Conservation (phyloP, 92 coral and sea anemone genomes). For the Isaurus tuberculatus region DNA sequence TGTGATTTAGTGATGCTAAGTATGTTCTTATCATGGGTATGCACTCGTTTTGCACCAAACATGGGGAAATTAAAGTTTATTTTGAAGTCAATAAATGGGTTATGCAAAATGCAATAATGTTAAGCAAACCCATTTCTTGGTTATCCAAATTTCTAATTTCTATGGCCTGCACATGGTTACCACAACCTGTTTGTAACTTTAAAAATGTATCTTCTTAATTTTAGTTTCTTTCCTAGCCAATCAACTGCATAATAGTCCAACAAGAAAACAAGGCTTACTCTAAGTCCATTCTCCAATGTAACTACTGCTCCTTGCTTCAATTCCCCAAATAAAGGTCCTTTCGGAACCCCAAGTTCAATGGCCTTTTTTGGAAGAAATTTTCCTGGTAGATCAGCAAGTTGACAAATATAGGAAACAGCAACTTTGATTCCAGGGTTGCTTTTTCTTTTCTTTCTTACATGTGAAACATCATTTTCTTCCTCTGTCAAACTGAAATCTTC, state of each 20-base stretch:
- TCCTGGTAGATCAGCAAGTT: constrained; percentile 84
- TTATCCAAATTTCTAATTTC: too few species aligned
- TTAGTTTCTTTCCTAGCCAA: too few species aligned
- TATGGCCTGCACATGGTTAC: too few species aligned
- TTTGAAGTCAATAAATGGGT: too few species aligned
- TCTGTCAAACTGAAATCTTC: background rate
- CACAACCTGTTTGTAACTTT: too few species aligned
- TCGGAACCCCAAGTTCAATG: constrained; percentile 85
- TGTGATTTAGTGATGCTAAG: too few species aligned
- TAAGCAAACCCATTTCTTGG: too few species aligned
- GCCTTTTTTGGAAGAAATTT: constrained; percentile 85
- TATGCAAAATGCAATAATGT: too few species aligned
- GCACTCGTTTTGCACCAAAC: too few species aligned
- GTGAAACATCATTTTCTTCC: constrained; percentile 1
- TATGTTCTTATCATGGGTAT: too few species aligned
- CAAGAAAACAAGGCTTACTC: constrained; percentile 57
- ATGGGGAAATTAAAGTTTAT: too few species aligned
- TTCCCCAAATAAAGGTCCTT: constrained; percentile 88
- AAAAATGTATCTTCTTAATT: too few species aligned
- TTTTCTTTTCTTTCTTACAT: constrained; percentile 63
- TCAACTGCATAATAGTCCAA: background rate
- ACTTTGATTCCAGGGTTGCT: constrained; percentile 12
- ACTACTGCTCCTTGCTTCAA: constrained; percentile 72
- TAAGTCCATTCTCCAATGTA: constrained; percentile 76
- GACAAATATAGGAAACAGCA: constrained; percentile 82